These are phyloP conservation scores for Lochmaea capreae DNA, from an alignment of 2,888 invertebrate genomes.

Conservation along the genomic window DNA sequence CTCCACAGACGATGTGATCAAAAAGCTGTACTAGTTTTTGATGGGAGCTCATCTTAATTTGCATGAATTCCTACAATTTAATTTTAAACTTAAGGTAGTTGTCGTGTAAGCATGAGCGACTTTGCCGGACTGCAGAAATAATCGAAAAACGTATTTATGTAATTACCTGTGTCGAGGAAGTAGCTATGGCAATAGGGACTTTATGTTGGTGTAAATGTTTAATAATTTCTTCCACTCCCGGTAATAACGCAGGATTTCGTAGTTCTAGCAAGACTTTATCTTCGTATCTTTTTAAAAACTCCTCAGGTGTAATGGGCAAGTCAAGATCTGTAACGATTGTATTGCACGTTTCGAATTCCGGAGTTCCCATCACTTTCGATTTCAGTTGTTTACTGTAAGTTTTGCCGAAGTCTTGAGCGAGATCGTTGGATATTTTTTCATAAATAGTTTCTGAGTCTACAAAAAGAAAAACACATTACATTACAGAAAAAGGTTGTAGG, in stretches of 20 bases:
- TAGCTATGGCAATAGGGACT: constrained; percentile 77
- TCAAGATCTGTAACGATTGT: constrained; percentile 69
- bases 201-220: constrained; percentile 71
- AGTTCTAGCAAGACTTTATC: constrained; percentile 57
- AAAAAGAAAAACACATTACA: constrained; percentile 25
- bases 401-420: constrained; percentile 79
- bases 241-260: constrained; percentile 69
- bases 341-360: constrained; percentile 66
- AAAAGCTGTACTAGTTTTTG: constrained; percentile 67
- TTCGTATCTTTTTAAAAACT: constrained; percentile 67
- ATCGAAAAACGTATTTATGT: no score
- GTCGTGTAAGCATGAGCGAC: no score
- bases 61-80: constrained; percentile 63
- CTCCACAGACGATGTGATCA: constrained; percentile 72
- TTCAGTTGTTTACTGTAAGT: constrained; percentile 80
- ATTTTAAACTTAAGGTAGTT: background rate
- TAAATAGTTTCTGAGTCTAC: constrained; percentile 86
- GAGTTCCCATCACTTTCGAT: constrained; percentile 67
- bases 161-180: constrained; percentile 69
- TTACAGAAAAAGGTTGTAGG: background rate
- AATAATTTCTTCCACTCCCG: constrained; percentile 65
- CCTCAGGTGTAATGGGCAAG: constrained; percentile 72
- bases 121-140: no score
- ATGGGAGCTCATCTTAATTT: constrained; percentile 68
- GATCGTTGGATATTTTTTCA: constrained; percentile 76